Evolutionary conservation across 1,140 invertebrate species (phyloP), one percentile per base, ranked within the genome.

Genomic region (Thaumatotibia leucotreta): DNA sequence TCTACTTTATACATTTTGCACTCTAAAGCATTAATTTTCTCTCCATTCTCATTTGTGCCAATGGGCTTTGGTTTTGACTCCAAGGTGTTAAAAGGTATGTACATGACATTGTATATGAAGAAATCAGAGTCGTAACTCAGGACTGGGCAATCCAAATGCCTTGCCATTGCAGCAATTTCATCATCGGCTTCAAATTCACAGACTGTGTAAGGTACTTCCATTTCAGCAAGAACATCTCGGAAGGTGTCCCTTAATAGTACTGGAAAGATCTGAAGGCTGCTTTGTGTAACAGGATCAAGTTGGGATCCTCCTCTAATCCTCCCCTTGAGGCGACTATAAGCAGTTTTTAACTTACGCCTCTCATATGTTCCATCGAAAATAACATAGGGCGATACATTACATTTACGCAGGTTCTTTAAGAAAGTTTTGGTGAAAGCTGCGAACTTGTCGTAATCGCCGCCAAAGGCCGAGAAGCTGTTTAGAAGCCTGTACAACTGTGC

Each of bases 101-200:
- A 97, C 2, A 93, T 79, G 0, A 97, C 92, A 88, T 96, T 95
- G 86, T 95, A 97, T 62, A 98, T 95, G 82, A 94, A 98, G 91
- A 97, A 98, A 92, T 98, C 97, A 1, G 97, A 98, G 86, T 98
- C 97, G 73, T 95, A 95, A 79, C 96, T 97, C 0, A 98, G 76
- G 9, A 98, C 94, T 2, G 97, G 97, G 76, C 96, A 98, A 31
- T 95, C 91, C 4, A 97, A 91, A 61, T 93, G 90, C 70, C 94
- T 93, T 0, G 96, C 96, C 61, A 98, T 76, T 0, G 94, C 93
- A 1, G 96, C 96, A 64, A 98, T 94, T 77, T 97, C 94, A 71
- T 94, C 93, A 86, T 98, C 97, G 39, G 97, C 97, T 91, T 98
- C 97, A 89, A 96, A 97, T 65, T 95, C 93, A 80, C 95, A 96